Evolutionary conservation across 2,888 invertebrate species (phyloP), one percentile per base, ranked within the genome.

Genomic region (Drepanosiphum platanoidis): DNA sequence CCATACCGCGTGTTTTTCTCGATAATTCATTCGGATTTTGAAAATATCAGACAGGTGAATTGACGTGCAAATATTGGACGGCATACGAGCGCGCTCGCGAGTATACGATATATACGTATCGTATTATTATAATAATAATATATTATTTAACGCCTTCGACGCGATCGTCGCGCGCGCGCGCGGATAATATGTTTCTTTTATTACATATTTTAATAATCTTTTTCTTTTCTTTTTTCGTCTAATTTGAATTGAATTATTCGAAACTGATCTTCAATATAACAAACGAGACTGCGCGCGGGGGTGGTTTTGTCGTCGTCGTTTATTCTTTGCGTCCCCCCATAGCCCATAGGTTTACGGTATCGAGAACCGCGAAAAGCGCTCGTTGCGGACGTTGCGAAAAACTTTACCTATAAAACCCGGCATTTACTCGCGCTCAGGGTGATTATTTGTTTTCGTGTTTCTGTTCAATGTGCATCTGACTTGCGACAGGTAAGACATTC

Each of bases 391-490:
- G 52, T 58, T 46, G 4, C 70, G 66, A 52, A 84, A 77, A 75
- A 52, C 84, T 77, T 72, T 70, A 70, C 77, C 84, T 84, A 84
- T 84, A 84, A 84, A 84, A 84, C 77, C 84, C 77, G 58, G 58
- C 68, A 70, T 52, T 42, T 58, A 77, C 75, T 70, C 83, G 30
- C 66, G 84, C 77, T 68, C 75, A 18, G 68, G 32, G 84, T 58
- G 84, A 77, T 77, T 84, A 68, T 68, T 84, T 75, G 66, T 66
- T 74, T 70, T 77, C 70, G 84, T 84, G 84, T 77, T 77, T 77
- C 75, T 84, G 84, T 58, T 75, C 84, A 70, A 77, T 39, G 84
- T 68, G 68, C 84, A 75, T 80, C 27, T 58, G 39, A 61, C 61
- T 71, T 8, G 80, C 36, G 70, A 81, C 80, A 81, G 80, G 80